phyloP scores from a whole-genome alignment of 2,888 invertebrate genomes.

The Herminia tarsipennalis region DNA sequence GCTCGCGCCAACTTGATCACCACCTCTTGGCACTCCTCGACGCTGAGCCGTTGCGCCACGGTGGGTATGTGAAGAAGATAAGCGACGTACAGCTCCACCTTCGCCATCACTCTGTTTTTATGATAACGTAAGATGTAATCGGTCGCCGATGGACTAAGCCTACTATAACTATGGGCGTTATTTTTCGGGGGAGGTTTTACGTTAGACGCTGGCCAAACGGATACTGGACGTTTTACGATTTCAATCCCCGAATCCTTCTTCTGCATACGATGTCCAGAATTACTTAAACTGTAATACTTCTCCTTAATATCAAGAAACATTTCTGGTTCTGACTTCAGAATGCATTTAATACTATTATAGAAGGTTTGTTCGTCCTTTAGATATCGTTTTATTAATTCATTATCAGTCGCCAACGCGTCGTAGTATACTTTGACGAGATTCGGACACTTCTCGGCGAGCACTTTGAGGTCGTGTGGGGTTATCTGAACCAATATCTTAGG shows the following conservation, averaged over 20 bases:
- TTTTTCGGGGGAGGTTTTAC: too few relatives aligned
- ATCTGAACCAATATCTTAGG: slow-evolving; percentile 53
- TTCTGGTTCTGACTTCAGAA: slow-evolving; percentile 55
- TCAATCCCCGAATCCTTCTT: too few relatives aligned
- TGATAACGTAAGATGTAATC: slow-evolving; percentile 53
- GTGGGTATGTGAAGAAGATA: slow-evolving; percentile 55
- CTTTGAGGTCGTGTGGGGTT: slow-evolving; percentile 53
- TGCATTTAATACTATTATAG: slow-evolving; percentile 49
- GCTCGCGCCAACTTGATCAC: slow-evolving; percentile 55
- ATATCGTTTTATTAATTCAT: slow-evolving; percentile 41
- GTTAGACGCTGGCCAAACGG: too few relatives aligned
- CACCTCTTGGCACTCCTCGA: slow-evolving; percentile 56
- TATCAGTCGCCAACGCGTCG: slow-evolving; percentile 46
- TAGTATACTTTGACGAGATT: slow-evolving; percentile 55
- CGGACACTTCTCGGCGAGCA: slow-evolving; percentile 58
- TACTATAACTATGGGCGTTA: too few relatives aligned
- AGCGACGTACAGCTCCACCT: slow-evolving; percentile 58
- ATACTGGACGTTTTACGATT: too few relatives aligned
- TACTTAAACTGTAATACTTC: slow-evolving; percentile 46
- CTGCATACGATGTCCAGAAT: slow-evolving; percentile 23
- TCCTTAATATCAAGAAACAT: slow-evolving; percentile 59
- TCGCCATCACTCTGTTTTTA: slow-evolving; percentile 52
- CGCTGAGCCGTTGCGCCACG: slow-evolving; percentile 49
- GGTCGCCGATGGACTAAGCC: slow-evolving; percentile 48
- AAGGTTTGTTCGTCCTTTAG: slow-evolving; percentile 38